Base-by-base conservation (phyloP, 2,888 invertebrate species). In the Tuta absoluta region DNA sequence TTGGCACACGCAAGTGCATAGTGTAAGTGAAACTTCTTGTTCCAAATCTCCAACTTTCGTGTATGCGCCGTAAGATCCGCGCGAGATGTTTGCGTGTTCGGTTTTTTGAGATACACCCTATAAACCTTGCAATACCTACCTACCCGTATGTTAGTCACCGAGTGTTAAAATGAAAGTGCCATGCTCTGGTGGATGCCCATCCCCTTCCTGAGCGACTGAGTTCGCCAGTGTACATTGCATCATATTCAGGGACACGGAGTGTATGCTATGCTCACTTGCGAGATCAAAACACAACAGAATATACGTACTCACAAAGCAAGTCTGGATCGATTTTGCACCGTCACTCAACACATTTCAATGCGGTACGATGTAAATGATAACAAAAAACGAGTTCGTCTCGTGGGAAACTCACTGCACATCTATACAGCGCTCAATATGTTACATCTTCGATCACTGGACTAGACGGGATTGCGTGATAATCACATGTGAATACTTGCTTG, bases 311-410 rank as follows among this genome's bases (percentile, higher is more conserved):
- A 85, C 84, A 86, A 80, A 85, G 85, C 87, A 87, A 87, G 83
- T 85, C 82, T 83, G 83, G 88, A 89, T 91, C 92, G 93, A 93
- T 93, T 93, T 93, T 93, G 93, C 93, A 93, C 93, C 93, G 92
- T 91, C 86, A 90, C 89, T 91, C 89, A 91, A 88, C 83, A 88
- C 85, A 85, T 82, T 69, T 70, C 72, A 75, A 75, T 74, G 73
- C 74, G 71, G 68, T 74, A 74, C 75, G 72, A 71, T 74, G 75
- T 72, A 74, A 70, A 73, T 75, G 72, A 33, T 63, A 68, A 75
- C 71, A 71, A 69, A 72, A 73, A 71, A 77, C 74, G 73, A 75
- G 71, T 73, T 63, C 64, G 63, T 69, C 56, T 56, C 63, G 66
- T 74, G 70, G 70, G 72, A 71, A 72, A 72, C 73, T 75, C 73